Evolutionary conservation across 2,797 vertebrate genomes (phyloP), one percentile per base, ranked within the genome.

Genomic region (Nannoperca obscura): DNA sequence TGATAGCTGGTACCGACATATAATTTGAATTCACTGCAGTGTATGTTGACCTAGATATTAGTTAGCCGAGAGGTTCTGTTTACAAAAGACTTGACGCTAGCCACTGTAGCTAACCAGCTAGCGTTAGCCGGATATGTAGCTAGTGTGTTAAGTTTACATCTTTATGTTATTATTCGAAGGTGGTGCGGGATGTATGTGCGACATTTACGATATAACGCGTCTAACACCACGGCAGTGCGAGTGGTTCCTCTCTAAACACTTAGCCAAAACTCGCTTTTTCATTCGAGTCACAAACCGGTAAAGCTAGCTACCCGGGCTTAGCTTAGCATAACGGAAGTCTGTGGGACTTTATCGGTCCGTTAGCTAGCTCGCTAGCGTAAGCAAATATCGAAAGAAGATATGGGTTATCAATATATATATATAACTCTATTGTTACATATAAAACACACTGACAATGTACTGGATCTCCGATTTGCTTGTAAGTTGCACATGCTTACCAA

Each of bases 251-350:
- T 50, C 0, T 14, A 27, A 61, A 8, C 14, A 17, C 27, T 20
- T 5, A 44, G 0, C 0, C 1, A 52, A 74, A 68, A 27, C 7
- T 46, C 4, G 17, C 2, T 24, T 71, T 71, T 66, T 59, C 14
- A 7, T 74, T 44, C 50, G 8, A 60, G 7, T 4, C 27, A 64
- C 52, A 69, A 81, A 77, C 86, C 83, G 78, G 86, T 54, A 55
- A 32, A 8, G 62, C 68, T 86, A 83, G 66, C 74, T 84, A 74
- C 38, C 52, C 14, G 60, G 10, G 3, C 2, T 64, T 87, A 92
- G 84, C 87, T 81, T 90, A 87, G 83, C 88, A 78, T 73, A 89
- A 90, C 92, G 92, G 92, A 93, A 93, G 89, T 90, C 77, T 82
- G 49, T 19, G 60, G 66, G 72, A 89, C 71, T 84, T 59, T 46